These are phyloP conservation scores for Micronycteris hirsuta DNA, from an alignment of 2,113 vertebrate genomes.

Conservation along the genomic window DNA sequence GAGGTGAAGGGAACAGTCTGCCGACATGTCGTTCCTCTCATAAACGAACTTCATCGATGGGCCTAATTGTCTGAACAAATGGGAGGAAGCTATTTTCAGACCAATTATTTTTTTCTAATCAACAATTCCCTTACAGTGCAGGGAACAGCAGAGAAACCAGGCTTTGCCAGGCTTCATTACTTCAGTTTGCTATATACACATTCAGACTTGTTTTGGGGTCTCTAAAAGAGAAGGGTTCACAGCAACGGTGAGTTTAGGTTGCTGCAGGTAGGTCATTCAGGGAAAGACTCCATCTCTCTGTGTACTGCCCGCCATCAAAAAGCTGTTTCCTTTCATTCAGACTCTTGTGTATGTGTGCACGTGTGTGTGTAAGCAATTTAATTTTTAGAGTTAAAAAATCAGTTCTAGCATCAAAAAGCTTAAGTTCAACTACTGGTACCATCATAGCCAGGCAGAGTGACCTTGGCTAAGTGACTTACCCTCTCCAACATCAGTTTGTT, in stretches of 20 bases:
- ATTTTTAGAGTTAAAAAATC: neutral
- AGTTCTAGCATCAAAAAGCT: neutral
- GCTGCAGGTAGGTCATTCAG: neutral
- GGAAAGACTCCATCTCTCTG: neutral
- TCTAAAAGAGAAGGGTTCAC: conserved; percentile 14
- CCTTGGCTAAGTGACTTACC: neutral
- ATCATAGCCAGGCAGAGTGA: neutral
- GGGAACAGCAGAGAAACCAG: neutral
- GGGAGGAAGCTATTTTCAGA: conserved; percentile 52
- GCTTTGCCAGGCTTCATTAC: neutral
- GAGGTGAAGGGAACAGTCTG: neutral
- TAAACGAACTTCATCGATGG: neutral
- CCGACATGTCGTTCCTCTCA: neutral
- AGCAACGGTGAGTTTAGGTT: neutral
- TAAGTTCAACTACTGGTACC: neutral
- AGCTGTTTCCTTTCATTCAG: conserved; percentile 28
- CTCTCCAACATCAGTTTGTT: neutral
- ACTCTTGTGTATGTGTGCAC: too few relatives aligned
- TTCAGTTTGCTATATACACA: conserved; percentile 27
- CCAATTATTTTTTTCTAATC: conserved; percentile 38
- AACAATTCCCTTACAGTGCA: neutral
- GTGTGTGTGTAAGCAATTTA: neutral
- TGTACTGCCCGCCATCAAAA: conserved; percentile 2
- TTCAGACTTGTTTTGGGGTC: neutral
- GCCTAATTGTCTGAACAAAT: conserved; percentile 40